Percentiles rank a stretch among this genome's conserved stretches.
phyloP scores from a whole-genome alignment of 2,888 invertebrate species.

The Perizoma affinitatum region DNA sequence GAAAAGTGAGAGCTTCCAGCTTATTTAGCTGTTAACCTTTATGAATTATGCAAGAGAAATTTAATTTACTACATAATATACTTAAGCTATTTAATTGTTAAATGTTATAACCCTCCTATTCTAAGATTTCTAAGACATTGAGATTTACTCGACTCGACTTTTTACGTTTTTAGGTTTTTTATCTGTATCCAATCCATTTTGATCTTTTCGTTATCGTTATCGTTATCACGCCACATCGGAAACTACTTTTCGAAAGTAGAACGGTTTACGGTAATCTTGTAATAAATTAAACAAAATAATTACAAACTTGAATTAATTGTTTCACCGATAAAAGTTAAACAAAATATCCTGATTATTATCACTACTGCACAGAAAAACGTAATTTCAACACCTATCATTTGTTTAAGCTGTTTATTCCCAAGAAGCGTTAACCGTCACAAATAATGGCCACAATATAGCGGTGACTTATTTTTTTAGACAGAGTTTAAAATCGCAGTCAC shows the following conservation, averaged over 20 bases:
- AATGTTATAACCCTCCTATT: no score
- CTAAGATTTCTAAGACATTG: no score
- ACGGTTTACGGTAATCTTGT: no score
- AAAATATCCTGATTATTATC: slow-evolving; percentile 18
- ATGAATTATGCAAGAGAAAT: slow-evolving; percentile 14
- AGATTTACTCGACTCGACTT: no score
- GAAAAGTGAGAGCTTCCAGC: slow-evolving; percentile 8
- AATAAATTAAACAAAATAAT: slow-evolving; percentile 12
- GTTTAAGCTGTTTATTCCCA: not conserved
- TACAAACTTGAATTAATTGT: slow-evolving; percentile 13
- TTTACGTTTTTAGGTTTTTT: no score
- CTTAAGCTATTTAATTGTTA: no score
- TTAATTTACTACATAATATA: slow-evolving; percentile 10
- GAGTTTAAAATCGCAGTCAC: no score
- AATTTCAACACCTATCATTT: slow-evolving; percentile 33
- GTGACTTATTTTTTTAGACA: no score
- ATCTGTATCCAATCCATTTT: no score
- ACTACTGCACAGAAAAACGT: slow-evolving; percentile 4
- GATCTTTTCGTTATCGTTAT: no score
- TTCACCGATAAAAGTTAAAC: slow-evolving; percentile 11
- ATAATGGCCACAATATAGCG: not conserved
- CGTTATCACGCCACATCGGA: no score
- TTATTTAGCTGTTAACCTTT: slow-evolving; percentile 15
- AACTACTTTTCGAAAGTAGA: no score
- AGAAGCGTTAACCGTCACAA: not conserved